A percentile compares a stretch with the other conserved stretches of the same genome.
Evolutionary conservation across 2,888 invertebrate genomes (phyloP).

Genomic region (Trissoscelio sp.): DNA sequence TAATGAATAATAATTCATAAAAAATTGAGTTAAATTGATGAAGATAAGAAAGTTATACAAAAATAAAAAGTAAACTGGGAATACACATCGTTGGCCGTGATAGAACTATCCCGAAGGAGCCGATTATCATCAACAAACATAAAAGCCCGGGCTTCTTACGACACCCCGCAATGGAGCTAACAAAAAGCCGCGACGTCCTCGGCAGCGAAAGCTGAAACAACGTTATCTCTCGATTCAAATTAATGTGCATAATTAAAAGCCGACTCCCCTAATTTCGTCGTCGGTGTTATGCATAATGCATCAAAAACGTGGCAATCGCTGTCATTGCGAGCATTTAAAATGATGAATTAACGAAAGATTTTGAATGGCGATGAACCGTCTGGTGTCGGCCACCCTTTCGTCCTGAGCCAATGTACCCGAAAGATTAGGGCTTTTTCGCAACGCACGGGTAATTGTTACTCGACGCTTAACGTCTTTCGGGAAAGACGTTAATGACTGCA

Average conservation of each 20-base stretch:
- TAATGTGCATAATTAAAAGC: slow-evolving; percentile 20
- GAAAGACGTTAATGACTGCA: slow-evolving; percentile 8
- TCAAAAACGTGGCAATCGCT: not conserved
- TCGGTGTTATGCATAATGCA: slow-evolving; percentile 11
- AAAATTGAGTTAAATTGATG: too few relatives aligned
- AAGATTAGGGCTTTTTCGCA: slow-evolving; percentile 14
- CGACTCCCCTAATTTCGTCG: not conserved
- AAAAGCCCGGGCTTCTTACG: slow-evolving; percentile 3
- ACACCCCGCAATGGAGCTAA: not conserved
- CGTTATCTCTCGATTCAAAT: slow-evolving; percentile 12
- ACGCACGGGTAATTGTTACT: not conserved
- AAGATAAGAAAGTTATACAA: too few relatives aligned
- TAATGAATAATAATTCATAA: too few relatives aligned
- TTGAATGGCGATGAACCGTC: not conserved
- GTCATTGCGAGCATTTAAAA: not conserved
- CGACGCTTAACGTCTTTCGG: slow-evolving; percentile 10
- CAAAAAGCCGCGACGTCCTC: slow-evolving; percentile 7
- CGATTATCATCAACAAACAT: slow-evolving; percentile 16
- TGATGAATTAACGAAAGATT: not conserved
- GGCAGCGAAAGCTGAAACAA: slow-evolving; percentile 1
- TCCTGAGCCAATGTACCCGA: not conserved
- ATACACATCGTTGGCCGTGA: too few relatives aligned
- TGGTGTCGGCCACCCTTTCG: not conserved
- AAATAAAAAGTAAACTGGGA: too few relatives aligned
- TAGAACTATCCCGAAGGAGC: slow-evolving; percentile 1